Evolutionary conservation across 1,140 invertebrate species (phyloP), one percentile per base, ranked within the genome.

Genomic region (Bombus terrestris): DNA sequence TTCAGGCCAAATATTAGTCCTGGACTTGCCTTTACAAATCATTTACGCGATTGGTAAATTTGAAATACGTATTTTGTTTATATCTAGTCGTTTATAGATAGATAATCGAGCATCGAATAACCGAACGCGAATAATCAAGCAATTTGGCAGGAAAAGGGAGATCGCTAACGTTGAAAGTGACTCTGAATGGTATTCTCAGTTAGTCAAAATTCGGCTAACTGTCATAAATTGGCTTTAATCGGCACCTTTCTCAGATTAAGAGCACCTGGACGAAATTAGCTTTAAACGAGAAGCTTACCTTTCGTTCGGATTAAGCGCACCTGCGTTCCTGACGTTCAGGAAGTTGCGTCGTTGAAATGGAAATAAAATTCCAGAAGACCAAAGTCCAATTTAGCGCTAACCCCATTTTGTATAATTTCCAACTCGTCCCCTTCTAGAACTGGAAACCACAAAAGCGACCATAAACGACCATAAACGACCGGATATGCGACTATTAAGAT

Each of bases 241-340:
- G 73, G 43, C 3, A 53, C 32, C 32, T 53, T 75, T 35, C 32
- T 32, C 43, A 8, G 43, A 43, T 75, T 75, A 53, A 75, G 43
- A 39, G 13, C 73, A 75, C 73, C 73, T 75, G 73, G 41, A 73
- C 71, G 71, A 73, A 73, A 73, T 73, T 73, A 32, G 41, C 41
- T 43, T 43, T 43, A 32, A 73, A 32, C 71, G 71, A 47, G 71
- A 18, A n/a, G 71, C 41, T 73, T 73, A 43, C 71, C 41, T 47
- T 73, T 43, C 71, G 41, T 73, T 47, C 71, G 73, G 73, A 75
- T 75, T 75, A 75, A 75, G 22, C 32, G 32, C 73, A 75, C 73
- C 73, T 75, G 73, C 32, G 73, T 53, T 22, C 47, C 18, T 22
- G 22, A 25, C 73, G 32, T 53, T 75, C 43, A 25, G 18, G 4